phyloP scores from a whole-genome alignment of 2,888 invertebrate species.

The Trissonchulus sp. region DNA sequence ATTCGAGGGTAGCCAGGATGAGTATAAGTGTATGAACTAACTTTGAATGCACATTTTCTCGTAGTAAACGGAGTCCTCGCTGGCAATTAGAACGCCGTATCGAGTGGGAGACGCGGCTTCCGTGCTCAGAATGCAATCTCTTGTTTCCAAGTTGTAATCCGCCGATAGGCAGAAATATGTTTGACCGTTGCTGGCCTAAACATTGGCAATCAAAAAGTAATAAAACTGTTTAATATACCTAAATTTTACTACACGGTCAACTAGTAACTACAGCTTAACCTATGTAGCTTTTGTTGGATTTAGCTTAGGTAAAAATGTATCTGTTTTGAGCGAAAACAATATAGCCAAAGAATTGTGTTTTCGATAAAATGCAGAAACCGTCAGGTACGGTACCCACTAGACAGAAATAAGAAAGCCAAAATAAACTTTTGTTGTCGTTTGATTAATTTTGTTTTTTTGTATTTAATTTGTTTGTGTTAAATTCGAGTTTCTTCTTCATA shows the following conservation, averaged over 20 bases:
- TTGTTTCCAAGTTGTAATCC: conserved; percentile 20
- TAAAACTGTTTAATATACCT: background rate
- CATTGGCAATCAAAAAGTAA: background rate
- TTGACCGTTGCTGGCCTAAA: conserved; percentile 24
- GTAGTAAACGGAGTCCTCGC: conserved; percentile 23
- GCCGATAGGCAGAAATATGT: conserved; percentile 19
- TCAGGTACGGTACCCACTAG: too few relatives aligned
- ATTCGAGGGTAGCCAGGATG: too few relatives aligned
- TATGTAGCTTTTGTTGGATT: too few relatives aligned
- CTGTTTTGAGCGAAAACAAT: too few relatives aligned
- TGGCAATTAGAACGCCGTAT: conserved; percentile 21
- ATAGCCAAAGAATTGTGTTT: too few relatives aligned
- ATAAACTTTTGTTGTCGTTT: too few relatives aligned
- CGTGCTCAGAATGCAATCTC: conserved; percentile 23
- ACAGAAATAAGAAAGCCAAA: too few relatives aligned
- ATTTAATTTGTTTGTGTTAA: background rate
- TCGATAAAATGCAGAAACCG: too few relatives aligned
- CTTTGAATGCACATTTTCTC: conserved; percentile 26
- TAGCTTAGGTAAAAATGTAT: too few relatives aligned
- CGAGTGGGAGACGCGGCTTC: conserved; percentile 27
- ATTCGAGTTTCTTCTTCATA: background rate
- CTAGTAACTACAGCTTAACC: too few relatives aligned
- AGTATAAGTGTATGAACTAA: background rate
- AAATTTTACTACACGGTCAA: too few relatives aligned
- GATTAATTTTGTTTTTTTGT: background rate